Evolutionary conservation across 1,140 invertebrate species (phyloP), one percentile per base, ranked within the genome.

Genomic region (Rhagoletis pomonella): DNA sequence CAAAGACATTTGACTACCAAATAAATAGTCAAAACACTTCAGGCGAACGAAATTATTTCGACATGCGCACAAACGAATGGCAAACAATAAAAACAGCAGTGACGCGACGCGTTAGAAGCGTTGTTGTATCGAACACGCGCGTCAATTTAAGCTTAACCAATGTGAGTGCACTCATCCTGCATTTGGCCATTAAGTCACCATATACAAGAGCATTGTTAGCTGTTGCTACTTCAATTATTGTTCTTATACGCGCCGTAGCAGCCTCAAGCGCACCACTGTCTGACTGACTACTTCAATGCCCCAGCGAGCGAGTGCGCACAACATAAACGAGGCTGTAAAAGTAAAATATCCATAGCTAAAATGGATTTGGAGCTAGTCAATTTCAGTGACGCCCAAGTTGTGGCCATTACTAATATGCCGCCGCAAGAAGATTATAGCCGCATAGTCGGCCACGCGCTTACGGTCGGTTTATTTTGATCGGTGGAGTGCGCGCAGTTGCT

Each of bases 1-100:
- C 47, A 58, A 9, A 81, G n/a, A 81, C 73, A 81, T 81, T 81
- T 81, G 47, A 81, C 73, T 55, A 81, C 73, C 73, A 81, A 81
- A 81, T 81, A 81, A 55, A 81, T 81, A 47, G 47, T 29, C 17
- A 81, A 81, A 81, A 81, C 19, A 29, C 73, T 55, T 58, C 17
- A 10, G 47, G 73, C 73, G 10, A 81, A 81, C 44, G 50, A 50
- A 29, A 50, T 77, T 77, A 47, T 50, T 73, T 44, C 69, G 69
- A 73, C 69, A 47, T 77, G 73, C 73, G 69, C 5, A 19, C 73
- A 81, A 81, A 81, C 47, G 44, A 77, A n/a, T 77, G 69, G 47
- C 39, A 19, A 50, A 77, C 42, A 55, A 55, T 19, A 19, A 19
- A 14, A 47, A 19, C 10, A 4, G 73, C 3, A 47, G 44, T 7